Evolutionary conservation across 1,140 invertebrate species (phyloP).

Genomic region (Dreissena rostriformis): DNA sequence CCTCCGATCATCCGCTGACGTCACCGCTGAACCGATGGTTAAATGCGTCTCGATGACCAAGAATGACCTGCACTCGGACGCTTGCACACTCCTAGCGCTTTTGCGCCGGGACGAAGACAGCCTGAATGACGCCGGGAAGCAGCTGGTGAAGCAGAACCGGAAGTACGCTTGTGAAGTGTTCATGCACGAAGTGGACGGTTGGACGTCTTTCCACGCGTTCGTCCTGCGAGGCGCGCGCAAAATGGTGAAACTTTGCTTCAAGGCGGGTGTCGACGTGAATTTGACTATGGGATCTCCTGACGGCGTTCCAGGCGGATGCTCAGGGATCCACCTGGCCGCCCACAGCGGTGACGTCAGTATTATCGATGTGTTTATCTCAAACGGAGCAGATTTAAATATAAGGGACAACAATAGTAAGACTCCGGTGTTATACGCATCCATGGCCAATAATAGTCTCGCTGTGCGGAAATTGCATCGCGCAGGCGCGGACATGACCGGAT

Average conservation of each 20-base stretch:
- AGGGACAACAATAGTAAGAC: conserved; percentile 60
- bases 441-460: conserved; percentile 63
- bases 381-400: conserved; percentile 59
- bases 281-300: conserved; percentile 71
- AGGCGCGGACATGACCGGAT: conserved; percentile 64
- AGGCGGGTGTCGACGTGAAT: conserved; percentile 67
- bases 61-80: conserved; percentile 53
- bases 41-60: conserved; percentile 22
- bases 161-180: conserved; percentile 65
- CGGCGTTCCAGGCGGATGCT: conserved; percentile 68
- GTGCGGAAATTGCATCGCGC: conserved; percentile 66
- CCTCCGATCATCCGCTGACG: not conserved
- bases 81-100: conserved; percentile 64
- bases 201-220: conserved; percentile 75
- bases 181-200: conserved; percentile 65
- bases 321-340: conserved; percentile 71
- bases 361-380: conserved; percentile 65
- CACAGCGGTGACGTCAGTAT: conserved; percentile 74
- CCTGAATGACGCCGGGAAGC: conserved; percentile 62
- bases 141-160: conserved; percentile 64
- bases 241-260: conserved; percentile 70
- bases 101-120: conserved; percentile 68
- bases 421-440: conserved; percentile 68
- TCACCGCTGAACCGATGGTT: too few relatives aligned
- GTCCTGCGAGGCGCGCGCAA: conserved; percentile 69